Evolutionary conservation across 1,140 invertebrate species (phyloP).

Genomic region (Temnothorax curvispinosus): DNA sequence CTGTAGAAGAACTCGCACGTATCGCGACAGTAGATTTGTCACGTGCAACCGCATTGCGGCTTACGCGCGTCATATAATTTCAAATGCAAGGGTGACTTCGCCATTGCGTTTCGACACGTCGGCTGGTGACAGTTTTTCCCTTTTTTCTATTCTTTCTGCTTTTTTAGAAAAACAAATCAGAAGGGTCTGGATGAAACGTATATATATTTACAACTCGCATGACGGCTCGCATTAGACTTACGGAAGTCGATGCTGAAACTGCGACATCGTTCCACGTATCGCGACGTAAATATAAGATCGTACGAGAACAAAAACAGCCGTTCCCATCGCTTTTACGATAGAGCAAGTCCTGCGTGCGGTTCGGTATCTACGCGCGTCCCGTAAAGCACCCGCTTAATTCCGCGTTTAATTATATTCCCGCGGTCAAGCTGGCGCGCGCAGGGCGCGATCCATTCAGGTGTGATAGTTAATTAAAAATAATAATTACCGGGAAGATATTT

Average conservation of each 20-base stretch:
- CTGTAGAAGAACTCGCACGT: constrained; percentile 64
- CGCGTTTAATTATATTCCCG: constrained; percentile 45
- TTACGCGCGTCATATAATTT: constrained; percentile 45
- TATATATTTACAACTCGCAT: constrained; percentile 4
- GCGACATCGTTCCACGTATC: constrained; percentile 5
- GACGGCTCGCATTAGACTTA: constrained; percentile 21
- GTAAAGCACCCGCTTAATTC: constrained; percentile 49
- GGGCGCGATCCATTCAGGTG: background rate
- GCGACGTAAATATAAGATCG: constrained; percentile 15
- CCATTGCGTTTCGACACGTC: constrained; percentile 22
- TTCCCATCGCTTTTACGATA: constrained; percentile 32
- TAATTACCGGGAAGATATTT: constrained; percentile 68
- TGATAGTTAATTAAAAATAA: constrained; percentile 69
- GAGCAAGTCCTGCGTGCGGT: background rate
- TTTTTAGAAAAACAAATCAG: background rate
- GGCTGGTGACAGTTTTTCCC: background rate
- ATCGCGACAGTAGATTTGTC: constrained; percentile 45
- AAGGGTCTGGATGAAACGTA: background rate
- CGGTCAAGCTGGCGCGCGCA: background rate
- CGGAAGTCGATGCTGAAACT: background rate
- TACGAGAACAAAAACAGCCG: background rate
- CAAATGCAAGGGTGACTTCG: constrained; percentile 34
- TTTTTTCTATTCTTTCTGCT: background rate
- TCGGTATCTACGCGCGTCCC: background rate
- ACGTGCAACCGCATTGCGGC: constrained; percentile 47